A percentile compares a stretch with the other conserved stretches of the same genome.
Conservation (phyloP, 1,140 invertebrate genomes). For the Brachionus rotundiformis region DNA sequence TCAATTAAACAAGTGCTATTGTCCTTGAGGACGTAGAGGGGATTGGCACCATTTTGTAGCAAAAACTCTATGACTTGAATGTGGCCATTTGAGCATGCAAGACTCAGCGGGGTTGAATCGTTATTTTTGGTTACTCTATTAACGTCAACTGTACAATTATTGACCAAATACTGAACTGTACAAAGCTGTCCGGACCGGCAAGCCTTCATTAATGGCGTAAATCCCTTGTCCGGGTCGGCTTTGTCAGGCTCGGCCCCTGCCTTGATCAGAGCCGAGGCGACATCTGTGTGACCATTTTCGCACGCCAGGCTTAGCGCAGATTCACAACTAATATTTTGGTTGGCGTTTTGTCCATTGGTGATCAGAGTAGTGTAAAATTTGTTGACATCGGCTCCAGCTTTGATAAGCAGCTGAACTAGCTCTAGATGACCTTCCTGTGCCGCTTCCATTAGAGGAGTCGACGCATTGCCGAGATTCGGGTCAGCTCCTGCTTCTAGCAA, state of each 20-base stretch:
- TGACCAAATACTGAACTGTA: slow-evolving; percentile 65
- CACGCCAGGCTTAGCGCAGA: slow-evolving; percentile 65
- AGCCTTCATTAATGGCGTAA: slow-evolving; percentile 67
- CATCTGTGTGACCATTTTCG: slow-evolving; percentile 66
- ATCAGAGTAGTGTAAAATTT: slow-evolving; percentile 54
- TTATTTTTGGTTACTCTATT: slow-evolving; percentile 63
- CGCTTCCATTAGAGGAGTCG: slow-evolving; percentile 96
- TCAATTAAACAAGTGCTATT: slow-evolving; percentile 98
- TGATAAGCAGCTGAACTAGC: slow-evolving; percentile 71
- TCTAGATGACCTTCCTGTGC: slow-evolving; percentile 94
- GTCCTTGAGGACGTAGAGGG: slow-evolving; percentile 93
- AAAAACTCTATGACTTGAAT: slow-evolving; percentile 85
- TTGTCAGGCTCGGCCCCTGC: slow-evolving; percentile 64
- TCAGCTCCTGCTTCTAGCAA: slow-evolving; percentile 92
- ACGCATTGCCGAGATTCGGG: slow-evolving; percentile 81
- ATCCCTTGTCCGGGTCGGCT: slow-evolving; percentile 65
- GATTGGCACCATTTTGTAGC: slow-evolving; percentile 84
- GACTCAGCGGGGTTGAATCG: slow-evolving; percentile 66
- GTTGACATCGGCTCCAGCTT: slow-evolving; percentile 56
- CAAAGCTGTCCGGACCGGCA: slow-evolving; percentile 64
- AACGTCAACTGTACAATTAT: slow-evolving; percentile 55
- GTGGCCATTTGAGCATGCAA: slow-evolving; percentile 80
- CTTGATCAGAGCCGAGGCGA: slow-evolving; percentile 61
- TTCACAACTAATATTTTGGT: slow-evolving; percentile 79
- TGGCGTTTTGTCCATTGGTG: slow-evolving; percentile 74